Percentiles rank a stretch among this genome's conserved stretches.
Evolutionary conservation across 1,140 invertebrate genomes (phyloP).

Genomic region (Berghia stephanieae): DNA sequence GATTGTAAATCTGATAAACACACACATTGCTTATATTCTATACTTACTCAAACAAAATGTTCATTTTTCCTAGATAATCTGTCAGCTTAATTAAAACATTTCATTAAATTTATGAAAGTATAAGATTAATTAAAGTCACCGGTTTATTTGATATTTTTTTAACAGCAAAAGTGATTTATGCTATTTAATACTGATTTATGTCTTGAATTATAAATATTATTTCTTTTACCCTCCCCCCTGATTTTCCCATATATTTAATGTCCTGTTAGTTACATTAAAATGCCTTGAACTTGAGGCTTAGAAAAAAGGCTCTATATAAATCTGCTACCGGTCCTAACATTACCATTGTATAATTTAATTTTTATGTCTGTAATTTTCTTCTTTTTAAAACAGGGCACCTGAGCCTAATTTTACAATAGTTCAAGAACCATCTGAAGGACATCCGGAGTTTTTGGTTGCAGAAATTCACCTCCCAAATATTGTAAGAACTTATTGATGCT

Average conservation of each 20-base stretch:
- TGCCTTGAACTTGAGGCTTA: not conserved
- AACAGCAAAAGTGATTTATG: not conserved
- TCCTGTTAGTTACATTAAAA: not conserved
- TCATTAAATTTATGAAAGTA: not conserved
- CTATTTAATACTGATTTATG: not conserved
- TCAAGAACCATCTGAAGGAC: conserved; percentile 62
- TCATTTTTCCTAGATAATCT: too few species aligned
- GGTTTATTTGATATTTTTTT: not conserved
- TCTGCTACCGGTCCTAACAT: not conserved
- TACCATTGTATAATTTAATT: not conserved
- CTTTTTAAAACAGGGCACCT: conserved; percentile 50
- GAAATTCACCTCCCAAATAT: conserved; percentile 71
- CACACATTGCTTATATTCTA: too few species aligned
- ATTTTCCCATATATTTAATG: not conserved
- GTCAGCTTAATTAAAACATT: too few species aligned
- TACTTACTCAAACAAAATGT: too few species aligned
- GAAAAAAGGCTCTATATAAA: not conserved
- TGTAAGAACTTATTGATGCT: conserved; percentile 52
- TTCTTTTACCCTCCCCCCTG: not conserved
- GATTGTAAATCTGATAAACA: too few species aligned
- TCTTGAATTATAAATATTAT: not conserved
- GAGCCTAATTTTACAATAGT: conserved; percentile 62
- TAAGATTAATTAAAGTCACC: not conserved
- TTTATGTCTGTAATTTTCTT: conserved; percentile 13
- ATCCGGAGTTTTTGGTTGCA: conserved; percentile 65